Conservation (phyloP, 2,113 vertebrate genomes). For the Silurus asotus region DNA sequence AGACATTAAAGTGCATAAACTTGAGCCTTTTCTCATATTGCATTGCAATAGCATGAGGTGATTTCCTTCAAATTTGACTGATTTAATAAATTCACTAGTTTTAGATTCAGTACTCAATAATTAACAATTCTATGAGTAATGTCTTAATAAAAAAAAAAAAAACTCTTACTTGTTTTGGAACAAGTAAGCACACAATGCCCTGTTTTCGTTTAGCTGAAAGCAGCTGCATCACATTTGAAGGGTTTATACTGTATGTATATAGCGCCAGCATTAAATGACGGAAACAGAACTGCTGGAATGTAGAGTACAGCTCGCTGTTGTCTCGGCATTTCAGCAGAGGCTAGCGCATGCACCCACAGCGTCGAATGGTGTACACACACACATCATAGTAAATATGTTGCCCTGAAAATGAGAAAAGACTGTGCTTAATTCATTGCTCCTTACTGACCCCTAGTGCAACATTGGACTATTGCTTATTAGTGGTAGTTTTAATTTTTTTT, state of each 20-base stretch:
- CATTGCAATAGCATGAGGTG: slow-evolving; percentile 24
- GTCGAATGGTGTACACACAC: slow-evolving; percentile 1
- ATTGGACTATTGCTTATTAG: slow-evolving; percentile 24
- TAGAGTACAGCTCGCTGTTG: neutral
- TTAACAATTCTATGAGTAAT: neutral
- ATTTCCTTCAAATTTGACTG: neutral
- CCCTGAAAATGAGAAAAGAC: slow-evolving; percentile 2
- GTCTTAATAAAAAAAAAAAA: neutral
- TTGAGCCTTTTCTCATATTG: slow-evolving; percentile 18
- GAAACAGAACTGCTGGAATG: neutral
- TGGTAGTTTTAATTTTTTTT: neutral
- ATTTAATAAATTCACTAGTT: slow-evolving; percentile 34
- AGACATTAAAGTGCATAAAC: slow-evolving; percentile 42
- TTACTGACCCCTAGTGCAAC: slow-evolving; percentile 49
- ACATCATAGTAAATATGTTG: slow-evolving; percentile 11
- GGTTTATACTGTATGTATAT: neutral
- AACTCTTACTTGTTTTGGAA: slow-evolving; percentile 3
- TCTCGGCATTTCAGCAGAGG: slow-evolving; percentile 1
- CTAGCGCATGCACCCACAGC: slow-evolving; percentile 41
- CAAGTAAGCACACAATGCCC: slow-evolving; percentile 17
- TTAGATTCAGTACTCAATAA: neutral
- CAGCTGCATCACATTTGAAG: slow-evolving; percentile 7
- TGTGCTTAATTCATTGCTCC: slow-evolving; percentile 26
- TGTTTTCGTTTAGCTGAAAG: neutral
- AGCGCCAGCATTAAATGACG: slow-evolving; percentile 28